A percentile compares a stretch with the other conserved stretches of the same genome.
These are phyloP conservation scores for Chrysotoxum bicinctum DNA, from an alignment of 2,888 invertebrate genomes.

Conservation along the genomic window DNA sequence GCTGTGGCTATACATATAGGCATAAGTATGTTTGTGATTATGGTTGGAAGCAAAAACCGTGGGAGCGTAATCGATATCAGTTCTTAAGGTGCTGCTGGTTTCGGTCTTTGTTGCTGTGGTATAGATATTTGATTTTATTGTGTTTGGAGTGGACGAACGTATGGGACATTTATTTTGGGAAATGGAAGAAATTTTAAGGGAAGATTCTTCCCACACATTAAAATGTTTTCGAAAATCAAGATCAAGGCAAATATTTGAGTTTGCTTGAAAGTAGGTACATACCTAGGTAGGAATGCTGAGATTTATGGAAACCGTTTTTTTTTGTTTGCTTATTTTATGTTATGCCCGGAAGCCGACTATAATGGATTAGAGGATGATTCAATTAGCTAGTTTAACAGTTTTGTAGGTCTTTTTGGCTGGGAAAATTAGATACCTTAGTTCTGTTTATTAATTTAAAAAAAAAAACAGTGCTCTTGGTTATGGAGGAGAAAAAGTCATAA, in stretches of 20 bases:
- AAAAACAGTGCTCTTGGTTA: no score
- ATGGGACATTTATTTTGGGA: not conserved
- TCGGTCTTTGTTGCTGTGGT: constrained; percentile 6
- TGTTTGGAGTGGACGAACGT: constrained; percentile 1
- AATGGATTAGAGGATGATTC: no score
- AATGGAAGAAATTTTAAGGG: constrained; percentile 12
- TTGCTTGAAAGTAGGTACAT: not conserved
- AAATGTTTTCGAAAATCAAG: no score
- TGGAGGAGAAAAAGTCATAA: no score
- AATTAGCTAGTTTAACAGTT: no score
- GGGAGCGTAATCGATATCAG: constrained; percentile 74
- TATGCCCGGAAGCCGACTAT: no score
- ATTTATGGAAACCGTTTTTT: no score
- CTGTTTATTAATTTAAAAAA: no score
- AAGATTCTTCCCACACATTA: constrained; percentile 60
- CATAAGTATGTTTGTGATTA: not conserved
- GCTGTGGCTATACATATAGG: not conserved
- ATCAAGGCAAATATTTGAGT: constrained; percentile 33
- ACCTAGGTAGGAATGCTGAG: no score
- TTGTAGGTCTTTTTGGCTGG: no score
- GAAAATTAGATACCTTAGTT: no score
- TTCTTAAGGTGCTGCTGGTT: constrained; percentile 37
- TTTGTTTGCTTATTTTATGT: no score
- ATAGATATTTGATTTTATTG: constrained; percentile 42
- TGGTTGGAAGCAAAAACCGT: constrained; percentile 67